Evolutionary conservation across 2,113 vertebrate species (phyloP).

Genomic region (Chionodraco myersi): DNA sequence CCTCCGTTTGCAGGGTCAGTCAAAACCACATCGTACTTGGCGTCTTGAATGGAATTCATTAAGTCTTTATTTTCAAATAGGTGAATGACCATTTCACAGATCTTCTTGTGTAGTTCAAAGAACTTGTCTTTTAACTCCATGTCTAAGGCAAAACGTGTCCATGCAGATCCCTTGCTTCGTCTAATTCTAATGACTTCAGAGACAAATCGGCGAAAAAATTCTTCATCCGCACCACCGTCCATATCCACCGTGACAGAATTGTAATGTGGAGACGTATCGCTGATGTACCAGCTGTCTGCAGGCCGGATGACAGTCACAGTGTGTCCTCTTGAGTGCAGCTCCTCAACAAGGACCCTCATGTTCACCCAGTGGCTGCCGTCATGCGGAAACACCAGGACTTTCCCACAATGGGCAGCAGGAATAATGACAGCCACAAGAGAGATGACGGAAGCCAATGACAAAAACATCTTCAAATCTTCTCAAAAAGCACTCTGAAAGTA

Average conservation of each 20-base stretch:
- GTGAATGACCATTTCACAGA: constrained; percentile 53
- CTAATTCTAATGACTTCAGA: constrained; percentile 65
- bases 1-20: constrained; percentile 72
- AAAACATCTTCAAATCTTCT: constrained; percentile 42
- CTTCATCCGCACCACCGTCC: constrained; percentile 55
- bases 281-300: constrained; percentile 77
- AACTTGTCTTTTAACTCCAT: constrained; percentile 60
- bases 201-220: constrained; percentile 64
- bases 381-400: constrained; percentile 74
- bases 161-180: constrained; percentile 27
- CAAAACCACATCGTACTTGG: constrained; percentile 73
- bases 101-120: constrained; percentile 66
- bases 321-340: constrained; percentile 68
- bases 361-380: constrained; percentile 83
- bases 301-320: constrained; percentile 66
- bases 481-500: constrained; percentile 7
- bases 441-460: constrained; percentile 4
- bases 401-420: constrained; percentile 47
- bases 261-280: constrained; percentile 69
- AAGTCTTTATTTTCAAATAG: constrained; percentile 72
- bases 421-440: constrained; percentile 18
- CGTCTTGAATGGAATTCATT: constrained; percentile 51
- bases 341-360: constrained; percentile 74
- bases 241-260: constrained; percentile 55
- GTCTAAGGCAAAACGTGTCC: constrained; percentile 55